phyloP scores from a whole-genome alignment of 2,113 vertebrate species.

The Plestiodon gilberti region DNA sequence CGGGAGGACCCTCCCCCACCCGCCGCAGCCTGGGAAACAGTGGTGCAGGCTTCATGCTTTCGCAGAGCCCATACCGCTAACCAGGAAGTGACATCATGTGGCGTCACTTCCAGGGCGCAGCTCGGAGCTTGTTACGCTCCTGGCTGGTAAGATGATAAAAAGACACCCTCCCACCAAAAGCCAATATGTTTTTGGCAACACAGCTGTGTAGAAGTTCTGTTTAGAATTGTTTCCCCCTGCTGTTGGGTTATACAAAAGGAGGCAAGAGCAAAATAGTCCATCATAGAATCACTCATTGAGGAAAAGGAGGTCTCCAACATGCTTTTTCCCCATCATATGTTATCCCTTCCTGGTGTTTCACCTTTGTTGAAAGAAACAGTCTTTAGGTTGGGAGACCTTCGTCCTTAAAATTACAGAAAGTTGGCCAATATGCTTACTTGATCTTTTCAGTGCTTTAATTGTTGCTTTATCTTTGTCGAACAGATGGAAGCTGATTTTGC shows the following conservation, averaged over 20 bases:
- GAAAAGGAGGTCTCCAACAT: not conserved
- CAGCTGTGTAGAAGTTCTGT: conserved; percentile 1
- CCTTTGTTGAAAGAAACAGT: not conserved
- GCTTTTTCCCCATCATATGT: not conserved
- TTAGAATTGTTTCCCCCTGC: conserved; percentile 28
- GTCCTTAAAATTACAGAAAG: conserved; percentile 11
- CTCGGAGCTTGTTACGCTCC: too few species aligned
- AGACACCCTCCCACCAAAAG: not conserved
- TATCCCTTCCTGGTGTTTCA: not conserved
- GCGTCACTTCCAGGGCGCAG: too few species aligned
- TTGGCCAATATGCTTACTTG: conserved; percentile 48
- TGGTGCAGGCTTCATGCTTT: too few species aligned
- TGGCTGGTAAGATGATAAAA: conserved; percentile 7
- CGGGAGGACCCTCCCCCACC: too few species aligned
- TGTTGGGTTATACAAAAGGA: not conserved
- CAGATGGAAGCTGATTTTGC: conserved; percentile 66
- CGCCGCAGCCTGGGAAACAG: too few species aligned
- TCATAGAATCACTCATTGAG: not conserved
- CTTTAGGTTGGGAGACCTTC: not conserved
- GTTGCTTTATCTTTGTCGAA: conserved; percentile 52
- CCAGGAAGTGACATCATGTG: too few species aligned
- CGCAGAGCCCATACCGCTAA: too few species aligned
- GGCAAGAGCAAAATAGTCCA: conserved; percentile 3
- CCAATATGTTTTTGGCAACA: conserved; percentile 8
- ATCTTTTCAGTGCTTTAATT: conserved; percentile 50